Evolutionary conservation across 2,888 invertebrate genomes (phyloP).

Genomic region (Ctenicera cuprea): DNA sequence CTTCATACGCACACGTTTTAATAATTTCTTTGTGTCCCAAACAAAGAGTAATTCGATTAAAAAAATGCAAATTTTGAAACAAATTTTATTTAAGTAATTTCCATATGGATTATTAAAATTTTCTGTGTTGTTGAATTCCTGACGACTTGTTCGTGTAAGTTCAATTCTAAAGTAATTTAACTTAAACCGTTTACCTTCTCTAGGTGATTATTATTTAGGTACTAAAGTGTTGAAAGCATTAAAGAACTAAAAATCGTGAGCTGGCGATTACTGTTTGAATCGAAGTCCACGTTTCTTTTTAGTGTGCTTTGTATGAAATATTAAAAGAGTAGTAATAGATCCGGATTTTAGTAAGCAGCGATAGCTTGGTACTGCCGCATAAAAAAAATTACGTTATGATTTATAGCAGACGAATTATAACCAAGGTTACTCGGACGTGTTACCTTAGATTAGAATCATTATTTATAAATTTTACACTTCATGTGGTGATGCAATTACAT

Average conservation of each 20-base stretch:
- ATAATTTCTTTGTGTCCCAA: conserved; percentile 18
- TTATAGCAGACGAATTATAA: conserved; percentile 44
- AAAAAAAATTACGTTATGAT: conserved; percentile 39
- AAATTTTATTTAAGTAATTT: not conserved
- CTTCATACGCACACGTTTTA: conserved; percentile 12
- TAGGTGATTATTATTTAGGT: conserved; percentile 2
- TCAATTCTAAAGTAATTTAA: conserved; percentile 6
- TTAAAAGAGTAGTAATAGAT: conserved; percentile 35
- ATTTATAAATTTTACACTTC: conserved; percentile 51
- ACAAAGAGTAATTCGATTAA: conserved; percentile 6
- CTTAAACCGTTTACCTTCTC: conserved; percentile 13
- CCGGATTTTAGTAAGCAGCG: conserved; percentile 37
- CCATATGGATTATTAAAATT: not conserved
- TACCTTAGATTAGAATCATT: conserved; percentile 49
- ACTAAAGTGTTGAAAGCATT: conserved; percentile 26
- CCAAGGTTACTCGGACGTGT: conserved; percentile 44
- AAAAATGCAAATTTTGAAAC: conserved; percentile 9
- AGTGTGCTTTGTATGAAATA: conserved; percentile 14
- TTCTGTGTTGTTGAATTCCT: not conserved
- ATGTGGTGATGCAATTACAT: conserved; percentile 49
- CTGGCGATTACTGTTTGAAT: not conserved
- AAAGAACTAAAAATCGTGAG: conserved; percentile 29
- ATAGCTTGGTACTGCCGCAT: conserved; percentile 10
- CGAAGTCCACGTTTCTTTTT: conserved; percentile 17
- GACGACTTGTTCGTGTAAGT: not conserved